These are phyloP conservation scores for Agrotis puta DNA, from an alignment of 2,888 invertebrate genomes.

Conservation along the genomic window DNA sequence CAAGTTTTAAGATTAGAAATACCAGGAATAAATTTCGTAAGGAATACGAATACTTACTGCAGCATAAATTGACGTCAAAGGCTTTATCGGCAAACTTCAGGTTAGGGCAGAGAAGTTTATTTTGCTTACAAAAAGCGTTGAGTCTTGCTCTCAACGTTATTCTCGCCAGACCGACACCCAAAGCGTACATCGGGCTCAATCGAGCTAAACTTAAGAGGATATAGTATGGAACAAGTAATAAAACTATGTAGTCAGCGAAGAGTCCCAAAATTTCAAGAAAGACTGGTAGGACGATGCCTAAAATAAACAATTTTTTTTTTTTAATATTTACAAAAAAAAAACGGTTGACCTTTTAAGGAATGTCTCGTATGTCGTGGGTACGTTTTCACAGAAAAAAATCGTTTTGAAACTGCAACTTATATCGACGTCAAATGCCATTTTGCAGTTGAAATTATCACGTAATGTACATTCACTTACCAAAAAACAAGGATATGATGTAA, in stretches of 20 bases:
- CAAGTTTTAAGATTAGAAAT: too few relatives aligned
- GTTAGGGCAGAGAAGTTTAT: slow-evolving; percentile 38
- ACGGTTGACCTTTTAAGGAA: too few relatives aligned
- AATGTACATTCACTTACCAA: slow-evolving; percentile 41
- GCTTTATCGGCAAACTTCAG: slow-evolving; percentile 1
- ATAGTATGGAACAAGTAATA: neutral
- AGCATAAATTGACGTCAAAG: slow-evolving; percentile 25
- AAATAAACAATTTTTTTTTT: neutral
- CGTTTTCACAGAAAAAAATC: too few relatives aligned
- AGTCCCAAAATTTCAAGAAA: slow-evolving; percentile 11
- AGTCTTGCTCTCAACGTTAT: slow-evolving; percentile 33
- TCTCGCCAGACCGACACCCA: slow-evolving; percentile 19
- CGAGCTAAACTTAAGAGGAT: slow-evolving; percentile 1
- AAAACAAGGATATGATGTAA: slow-evolving; percentile 31
- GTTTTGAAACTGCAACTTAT: too few relatives aligned
- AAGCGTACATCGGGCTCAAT: slow-evolving; percentile 30
- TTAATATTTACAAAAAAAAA: neutral
- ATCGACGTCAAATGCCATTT: too few relatives aligned
- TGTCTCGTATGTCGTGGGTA: too few relatives aligned
- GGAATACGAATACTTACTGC: slow-evolving; percentile 40
- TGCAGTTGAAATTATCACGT: neutral
- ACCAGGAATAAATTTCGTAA: neutral
- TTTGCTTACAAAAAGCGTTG: slow-evolving; percentile 44
- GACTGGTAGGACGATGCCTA: slow-evolving; percentile 47
- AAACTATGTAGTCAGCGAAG: neutral